Base-by-base conservation (phyloP, 2,113 vertebrate species). In the Spilogale gracilis region DNA sequence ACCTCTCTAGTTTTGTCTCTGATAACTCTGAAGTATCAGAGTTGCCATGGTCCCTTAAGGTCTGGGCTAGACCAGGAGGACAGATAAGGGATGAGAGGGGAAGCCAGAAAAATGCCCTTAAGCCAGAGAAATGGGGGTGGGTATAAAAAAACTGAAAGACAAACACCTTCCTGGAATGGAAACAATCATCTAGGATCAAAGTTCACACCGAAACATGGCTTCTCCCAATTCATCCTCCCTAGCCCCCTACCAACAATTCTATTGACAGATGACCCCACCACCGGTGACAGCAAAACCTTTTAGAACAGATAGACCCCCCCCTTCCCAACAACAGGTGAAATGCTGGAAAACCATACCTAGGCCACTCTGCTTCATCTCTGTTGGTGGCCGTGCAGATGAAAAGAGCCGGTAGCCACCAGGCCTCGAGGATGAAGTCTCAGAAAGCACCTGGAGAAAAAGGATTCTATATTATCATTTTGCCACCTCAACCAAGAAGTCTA, bases 351-450 rank as follows among this genome's bases (percentile, higher is more conserved):
- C 76, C 99, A 94, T 99, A 99, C 99, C 99, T 98, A 99, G 98
- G 98, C 99, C 99, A 88, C 99, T 99, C 96, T 99, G 99, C 94
- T 99, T 99, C 99, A 99, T 99, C 98, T 99, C 99, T 0, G 99
- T 99, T 17, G 99, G 99, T 92, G 99, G 99, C 83, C 99, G 99
- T 48, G 99, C 99, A 89, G 99, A 99, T n/a, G 99, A 99, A 98
- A 99, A 99, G 92, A 99, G 99, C 52, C 99, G 99, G 95, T 99
- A 99, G 85, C 99, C 99, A 89, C 99, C 99, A 2, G 99, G 98
- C 98, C 99, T 99, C 1, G 98, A 98, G 95, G 99, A 99, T 71
- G 99, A 99, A 5, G 99, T 99, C 98, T 99, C 99, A 7, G 99
- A 99, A 4, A 99, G 99, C 82, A 99, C 99, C 99, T 99, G 99